Evolutionary conservation across 2,888 invertebrate genomes (phyloP).

Genomic region (Andrena camellia): DNA sequence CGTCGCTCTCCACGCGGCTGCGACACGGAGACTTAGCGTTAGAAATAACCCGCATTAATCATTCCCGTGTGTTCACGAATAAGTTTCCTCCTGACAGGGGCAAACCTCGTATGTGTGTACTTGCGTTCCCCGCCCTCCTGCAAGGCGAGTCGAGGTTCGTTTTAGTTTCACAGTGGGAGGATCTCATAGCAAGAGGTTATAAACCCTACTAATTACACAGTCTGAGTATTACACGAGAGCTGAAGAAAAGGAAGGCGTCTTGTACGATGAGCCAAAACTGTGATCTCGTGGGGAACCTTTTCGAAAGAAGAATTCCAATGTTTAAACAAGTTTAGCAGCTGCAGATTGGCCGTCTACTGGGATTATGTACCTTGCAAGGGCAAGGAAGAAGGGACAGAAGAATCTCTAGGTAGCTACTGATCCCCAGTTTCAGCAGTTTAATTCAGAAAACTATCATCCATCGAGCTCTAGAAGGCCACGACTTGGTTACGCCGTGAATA

Average conservation of each 20-base stretch:
- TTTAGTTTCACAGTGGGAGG: constrained; percentile 14
- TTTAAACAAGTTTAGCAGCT: no score
- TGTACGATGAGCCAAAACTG: no score
- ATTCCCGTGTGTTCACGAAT: constrained; percentile 40
- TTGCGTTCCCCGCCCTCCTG: not conserved
- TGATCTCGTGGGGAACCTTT: no score
- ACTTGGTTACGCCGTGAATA: not conserved
- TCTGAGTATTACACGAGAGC: not conserved
- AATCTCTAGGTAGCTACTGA: no score
- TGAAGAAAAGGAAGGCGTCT: not conserved
- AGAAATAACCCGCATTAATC: constrained; percentile 61
- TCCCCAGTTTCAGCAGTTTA: not conserved
- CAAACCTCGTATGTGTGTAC: constrained; percentile 21
- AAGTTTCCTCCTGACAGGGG: constrained; percentile 29
- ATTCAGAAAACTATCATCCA: no score
- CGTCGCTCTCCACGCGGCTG: constrained; percentile 31
- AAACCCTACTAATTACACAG: not conserved
- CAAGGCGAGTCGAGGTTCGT: not conserved
- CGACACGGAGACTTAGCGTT: constrained; percentile 18
- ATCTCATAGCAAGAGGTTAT: not conserved
- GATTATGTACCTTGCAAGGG: no score
- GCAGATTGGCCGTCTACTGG: no score
- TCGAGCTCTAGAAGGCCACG: no score
- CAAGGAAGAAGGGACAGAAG: no score
- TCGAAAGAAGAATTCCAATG: no score